These are phyloP conservation scores for Tretioscincus oriximinensis DNA, from an alignment of 2,113 vertebrate genomes.

Conservation along the genomic window DNA sequence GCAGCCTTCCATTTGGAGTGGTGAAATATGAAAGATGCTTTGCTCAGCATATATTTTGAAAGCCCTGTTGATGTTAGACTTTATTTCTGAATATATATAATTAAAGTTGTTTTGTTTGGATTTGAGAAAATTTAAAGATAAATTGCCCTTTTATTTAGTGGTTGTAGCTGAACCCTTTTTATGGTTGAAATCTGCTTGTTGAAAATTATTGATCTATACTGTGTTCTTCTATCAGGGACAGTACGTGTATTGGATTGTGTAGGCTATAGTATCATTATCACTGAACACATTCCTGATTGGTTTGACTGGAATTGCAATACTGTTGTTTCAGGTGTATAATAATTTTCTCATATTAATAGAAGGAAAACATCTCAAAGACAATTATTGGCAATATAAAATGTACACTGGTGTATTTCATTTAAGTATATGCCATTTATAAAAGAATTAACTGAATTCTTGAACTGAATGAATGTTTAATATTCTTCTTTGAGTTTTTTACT, in stretches of 20 bases:
- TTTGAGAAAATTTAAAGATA: background rate
- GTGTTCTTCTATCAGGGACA: too few species aligned
- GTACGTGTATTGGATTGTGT: too few species aligned
- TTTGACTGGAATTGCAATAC: too few species aligned
- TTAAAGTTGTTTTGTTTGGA: background rate
- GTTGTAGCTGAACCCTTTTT: background rate
- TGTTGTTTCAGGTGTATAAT: background rate
- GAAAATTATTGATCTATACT: background rate
- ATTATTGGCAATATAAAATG: background rate
- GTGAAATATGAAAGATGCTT: too few species aligned
- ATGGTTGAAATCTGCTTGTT: background rate
- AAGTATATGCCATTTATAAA: background rate
- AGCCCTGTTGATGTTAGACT: background rate
- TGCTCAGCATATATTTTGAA: background rate
- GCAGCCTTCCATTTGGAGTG: too few species aligned
- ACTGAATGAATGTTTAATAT: background rate
- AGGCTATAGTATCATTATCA: too few species aligned
- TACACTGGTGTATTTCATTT: background rate
- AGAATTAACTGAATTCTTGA: too few species aligned
- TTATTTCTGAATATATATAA: background rate
- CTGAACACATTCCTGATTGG: too few species aligned
- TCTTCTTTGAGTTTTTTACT: background rate
- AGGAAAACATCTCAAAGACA: background rate
- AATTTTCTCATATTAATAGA: background rate
- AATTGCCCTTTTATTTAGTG: background rate